A percentile compares a stretch with the other conserved stretches of the same genome.
phyloP scores from a whole-genome alignment of 2,888 invertebrate species.

The Dysmachus trigonus region DNA sequence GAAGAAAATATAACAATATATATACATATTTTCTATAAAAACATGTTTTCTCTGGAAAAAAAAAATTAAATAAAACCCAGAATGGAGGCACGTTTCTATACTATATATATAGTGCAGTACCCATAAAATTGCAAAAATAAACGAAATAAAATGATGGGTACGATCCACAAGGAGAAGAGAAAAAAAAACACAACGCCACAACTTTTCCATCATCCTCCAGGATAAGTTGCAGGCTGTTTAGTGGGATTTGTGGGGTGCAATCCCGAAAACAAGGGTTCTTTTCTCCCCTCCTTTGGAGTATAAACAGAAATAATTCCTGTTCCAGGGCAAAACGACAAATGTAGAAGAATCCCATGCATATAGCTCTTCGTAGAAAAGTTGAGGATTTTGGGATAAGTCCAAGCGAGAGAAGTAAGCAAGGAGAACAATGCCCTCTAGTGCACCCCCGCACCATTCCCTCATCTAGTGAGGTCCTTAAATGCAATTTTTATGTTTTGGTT shows the following conservation, averaged over 20 bases:
- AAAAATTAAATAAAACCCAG: neutral
- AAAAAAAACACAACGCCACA: conserved; percentile 15
- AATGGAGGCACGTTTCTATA: neutral
- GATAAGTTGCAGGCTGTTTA: neutral
- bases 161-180: neutral
- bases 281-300: neutral
- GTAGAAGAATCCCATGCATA: neutral
- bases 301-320: conserved; percentile 5
- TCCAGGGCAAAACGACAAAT: neutral
- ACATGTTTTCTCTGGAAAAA: neutral
- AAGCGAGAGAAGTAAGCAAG: neutral
- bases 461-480: conserved; percentile 12
- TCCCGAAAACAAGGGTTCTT: neutral
- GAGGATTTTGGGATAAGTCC: conserved; percentile 16
- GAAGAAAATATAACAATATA: neutral
- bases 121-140: conserved; percentile 22
- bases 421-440: neutral
- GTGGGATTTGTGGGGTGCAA: neutral
- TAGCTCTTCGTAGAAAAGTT: neutral
- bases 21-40: neutral
- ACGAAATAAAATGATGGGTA: neutral
- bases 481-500: conserved; percentile 38
- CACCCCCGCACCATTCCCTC: neutral
- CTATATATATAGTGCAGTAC: neutral
- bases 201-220: conserved; percentile 2